These are phyloP conservation scores for Pristionchus arcanus DNA, from an alignment of 2,888 invertebrate genomes.

Conservation along the genomic window DNA sequence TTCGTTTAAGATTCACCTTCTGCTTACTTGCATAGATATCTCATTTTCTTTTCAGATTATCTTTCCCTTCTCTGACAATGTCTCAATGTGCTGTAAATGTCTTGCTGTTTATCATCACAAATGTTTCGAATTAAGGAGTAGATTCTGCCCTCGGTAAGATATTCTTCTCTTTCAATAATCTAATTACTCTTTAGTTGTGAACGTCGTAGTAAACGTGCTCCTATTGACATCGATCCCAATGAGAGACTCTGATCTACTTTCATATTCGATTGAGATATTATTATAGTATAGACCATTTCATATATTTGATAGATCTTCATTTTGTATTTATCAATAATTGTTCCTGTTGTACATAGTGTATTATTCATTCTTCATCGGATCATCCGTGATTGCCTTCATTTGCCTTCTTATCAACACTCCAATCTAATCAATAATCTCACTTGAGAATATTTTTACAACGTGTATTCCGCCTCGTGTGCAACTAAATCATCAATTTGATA, in stretches of 20 bases:
- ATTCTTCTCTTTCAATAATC: background rate
- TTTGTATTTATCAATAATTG: background rate
- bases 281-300: background rate
- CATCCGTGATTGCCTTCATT: background rate
- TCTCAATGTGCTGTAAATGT: conserved; percentile 88
- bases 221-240: conserved; percentile 13
- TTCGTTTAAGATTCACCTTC: background rate
- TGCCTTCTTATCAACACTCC: background rate
- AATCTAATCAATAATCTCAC: conserved; percentile 14
- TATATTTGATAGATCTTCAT: background rate
- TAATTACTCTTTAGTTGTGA: conserved; percentile 44
- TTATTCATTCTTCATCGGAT: background rate
- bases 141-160: conserved; percentile 71
- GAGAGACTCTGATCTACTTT: background rate
- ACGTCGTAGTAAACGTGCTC: conserved; percentile 45
- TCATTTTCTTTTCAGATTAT: conserved; percentile 83
- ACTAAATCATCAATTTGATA: background rate
- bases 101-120: conserved; percentile 87
- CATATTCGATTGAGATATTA: background rate
- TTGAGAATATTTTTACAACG: background rate
- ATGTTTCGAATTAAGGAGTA: conserved; percentile 72
- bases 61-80: conserved; percentile 92
- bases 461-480: conserved; percentile 25
- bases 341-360: conserved; percentile 43
- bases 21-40: background rate